Conservation (phyloP, 2,797 vertebrate species). For the Dicrostonyx torquatus region DNA sequence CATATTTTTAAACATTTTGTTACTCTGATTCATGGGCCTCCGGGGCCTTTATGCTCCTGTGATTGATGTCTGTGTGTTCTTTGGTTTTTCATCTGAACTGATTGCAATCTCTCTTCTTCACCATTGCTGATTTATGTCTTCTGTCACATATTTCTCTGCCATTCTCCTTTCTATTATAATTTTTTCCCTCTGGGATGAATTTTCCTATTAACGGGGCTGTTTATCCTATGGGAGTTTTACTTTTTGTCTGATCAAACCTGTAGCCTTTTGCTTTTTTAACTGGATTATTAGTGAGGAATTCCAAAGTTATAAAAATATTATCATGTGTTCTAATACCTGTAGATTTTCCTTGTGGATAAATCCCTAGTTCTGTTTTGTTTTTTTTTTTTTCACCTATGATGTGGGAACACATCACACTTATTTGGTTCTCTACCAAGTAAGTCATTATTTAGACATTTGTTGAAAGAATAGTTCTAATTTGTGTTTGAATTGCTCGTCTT, state of each 20-base stretch:
- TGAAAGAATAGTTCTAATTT: background rate
- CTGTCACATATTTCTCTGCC: background rate
- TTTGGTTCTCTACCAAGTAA: background rate
- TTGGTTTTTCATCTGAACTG: background rate
- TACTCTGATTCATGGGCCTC: background rate
- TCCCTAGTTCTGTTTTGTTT: background rate
- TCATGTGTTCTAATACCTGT: background rate
- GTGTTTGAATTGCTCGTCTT: background rate
- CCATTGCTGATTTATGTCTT: background rate
- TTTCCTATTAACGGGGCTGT: background rate
- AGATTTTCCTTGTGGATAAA: constrained; percentile 1
- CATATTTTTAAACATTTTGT: background rate
- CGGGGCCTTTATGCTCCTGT: background rate
- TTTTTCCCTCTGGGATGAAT: background rate
- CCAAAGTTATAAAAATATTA: background rate
- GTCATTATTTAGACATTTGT: background rate
- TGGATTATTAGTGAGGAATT: background rate
- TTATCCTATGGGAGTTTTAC: background rate
- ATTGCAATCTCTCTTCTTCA: background rate
- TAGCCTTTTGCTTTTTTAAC: background rate
- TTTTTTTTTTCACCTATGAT: background rate
- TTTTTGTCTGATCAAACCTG: background rate
- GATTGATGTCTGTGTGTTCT: background rate
- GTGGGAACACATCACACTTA: background rate
- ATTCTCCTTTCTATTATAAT: background rate